Conservation (phyloP, 2,113 vertebrate genomes). For the Turdus rufiventris region DNA sequence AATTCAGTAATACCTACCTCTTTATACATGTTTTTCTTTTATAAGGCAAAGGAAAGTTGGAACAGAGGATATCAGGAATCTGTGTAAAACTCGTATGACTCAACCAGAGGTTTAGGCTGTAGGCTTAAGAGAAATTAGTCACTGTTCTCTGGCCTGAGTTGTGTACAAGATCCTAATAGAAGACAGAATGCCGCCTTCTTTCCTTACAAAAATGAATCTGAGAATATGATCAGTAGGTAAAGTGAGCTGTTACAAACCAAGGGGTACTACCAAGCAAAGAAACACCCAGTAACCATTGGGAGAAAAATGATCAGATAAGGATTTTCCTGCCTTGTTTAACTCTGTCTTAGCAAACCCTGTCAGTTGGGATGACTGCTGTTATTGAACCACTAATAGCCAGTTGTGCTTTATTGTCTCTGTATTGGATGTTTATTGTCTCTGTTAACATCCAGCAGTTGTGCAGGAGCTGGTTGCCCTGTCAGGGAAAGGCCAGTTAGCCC, state of each 20-base stretch:
- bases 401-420: not conserved
- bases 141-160: not conserved
- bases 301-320: not conserved
- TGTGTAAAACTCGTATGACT: not conserved
- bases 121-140: not conserved
- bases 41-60: not conserved
- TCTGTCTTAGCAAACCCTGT: not conserved
- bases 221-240: not conserved
- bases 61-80: not conserved
- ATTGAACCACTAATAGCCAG: conserved; percentile 2
- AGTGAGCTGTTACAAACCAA: not conserved
- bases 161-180: not conserved
- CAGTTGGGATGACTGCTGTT: not conserved
- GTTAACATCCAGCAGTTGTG: not conserved
- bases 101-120: not conserved
- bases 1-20: not conserved
- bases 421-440: not conserved
- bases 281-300: not conserved
- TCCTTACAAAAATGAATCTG: not conserved
- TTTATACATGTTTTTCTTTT: not conserved
- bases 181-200: not conserved
- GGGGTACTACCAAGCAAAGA: not conserved
- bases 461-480: not conserved
- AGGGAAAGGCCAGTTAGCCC: not conserved
- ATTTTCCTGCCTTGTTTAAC: not conserved